Base-by-base conservation (phyloP, 30 jellyfish, hydroid and myxozoan species). In the Chrysaora quinquecirrha region DNA sequence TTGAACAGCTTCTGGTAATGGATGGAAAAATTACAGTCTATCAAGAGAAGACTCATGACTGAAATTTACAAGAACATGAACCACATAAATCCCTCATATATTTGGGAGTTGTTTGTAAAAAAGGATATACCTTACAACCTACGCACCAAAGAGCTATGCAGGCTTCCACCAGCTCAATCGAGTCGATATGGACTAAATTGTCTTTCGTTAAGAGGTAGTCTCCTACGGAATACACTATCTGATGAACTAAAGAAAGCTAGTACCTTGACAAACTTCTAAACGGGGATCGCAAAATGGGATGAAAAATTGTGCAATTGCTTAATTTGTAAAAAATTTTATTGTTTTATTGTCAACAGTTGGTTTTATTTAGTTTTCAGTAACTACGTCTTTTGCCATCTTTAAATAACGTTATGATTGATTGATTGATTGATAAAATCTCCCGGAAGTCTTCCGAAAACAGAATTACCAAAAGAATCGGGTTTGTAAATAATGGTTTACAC, bases 161-260 rank as follows among this genome's bases (percentile, higher is more conserved):
- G 58, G 58, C 58, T 43, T 43, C 58, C 58, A 43, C 16, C 16
- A 43, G 58, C 58, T 6, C 9, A 43, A 16, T 43, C 58, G 16
- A 9, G 16, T 43, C 58, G 58, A 43, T 43, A 43, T 43, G 16
- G 58, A 56, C 71, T 64, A 64, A 64, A 27, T 3, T 12, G 47
- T 12, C 76, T 64, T 47, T 64, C 76, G 76, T 27, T 64, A 19
- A n/a, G n/a, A n/a, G n/a, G n/a, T n/a, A n/a, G n/a, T n/a, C n/a
- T n/a, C n/a, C n/a, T n/a, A n/a, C n/a, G 7, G 32, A 64, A 64
- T 29, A n/a, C 76, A 19, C 47, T 64, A 64, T 38, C 21, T 64
- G 12, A 64, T 64, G 47, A 16, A 20, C 12, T 64, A 21, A 21
- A 64, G 47, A 9, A 4, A 3, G 76, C 76, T 64, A 27, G 48